Evolutionary conservation across 1,140 invertebrate species (phyloP), one percentile per base, ranked within the genome.

Genomic region (Ylistrum balloti): DNA sequence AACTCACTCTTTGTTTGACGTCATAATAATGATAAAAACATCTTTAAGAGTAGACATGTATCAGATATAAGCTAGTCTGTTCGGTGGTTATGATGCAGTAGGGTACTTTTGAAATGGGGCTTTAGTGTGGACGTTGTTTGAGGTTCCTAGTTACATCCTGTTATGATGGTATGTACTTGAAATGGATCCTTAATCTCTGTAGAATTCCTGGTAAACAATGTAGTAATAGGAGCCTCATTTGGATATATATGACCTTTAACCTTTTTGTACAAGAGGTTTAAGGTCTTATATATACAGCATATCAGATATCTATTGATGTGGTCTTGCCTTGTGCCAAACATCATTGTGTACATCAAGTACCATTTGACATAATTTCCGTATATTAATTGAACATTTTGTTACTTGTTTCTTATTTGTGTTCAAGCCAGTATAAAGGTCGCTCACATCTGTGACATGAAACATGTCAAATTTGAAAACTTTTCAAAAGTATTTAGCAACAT

Each of bases 131-230:
- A 28, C n/a, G 56, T 5, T 38, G 35, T 38, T 38, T 38, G 35
- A 38, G 56, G 56, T 74, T 28, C 56, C 22, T 2, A 22, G 22
- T 74, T n/a, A 74, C 56, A 74, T 74, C 56, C 56, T 74, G 56
- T 74, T 28, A n/a, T 74, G 56, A 28, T n/a, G 56, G 56, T 28
- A 74, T 74, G 56, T 74, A 2, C 9, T n/a, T 74, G 41, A 45
- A 45, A 17, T 45, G 41, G 41, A 45, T 45, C 41, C 41, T 38
- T 38, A 45, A 45, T 45, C 41, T 45, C 41, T 45, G 28, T 74
- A 74, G 56, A 74, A 45, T 45, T 45, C 41, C 41, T 74, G 56
- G 56, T 74, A 74, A 74, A 74, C 56, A 74, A 74, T 74, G 28
- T 45, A 45, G 28, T 45, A 45, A 1, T 45, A 45, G 41, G 56